These are phyloP conservation scores for Deilephila elpenor DNA, from an alignment of 2,888 invertebrate genomes.

Conservation along the genomic window DNA sequence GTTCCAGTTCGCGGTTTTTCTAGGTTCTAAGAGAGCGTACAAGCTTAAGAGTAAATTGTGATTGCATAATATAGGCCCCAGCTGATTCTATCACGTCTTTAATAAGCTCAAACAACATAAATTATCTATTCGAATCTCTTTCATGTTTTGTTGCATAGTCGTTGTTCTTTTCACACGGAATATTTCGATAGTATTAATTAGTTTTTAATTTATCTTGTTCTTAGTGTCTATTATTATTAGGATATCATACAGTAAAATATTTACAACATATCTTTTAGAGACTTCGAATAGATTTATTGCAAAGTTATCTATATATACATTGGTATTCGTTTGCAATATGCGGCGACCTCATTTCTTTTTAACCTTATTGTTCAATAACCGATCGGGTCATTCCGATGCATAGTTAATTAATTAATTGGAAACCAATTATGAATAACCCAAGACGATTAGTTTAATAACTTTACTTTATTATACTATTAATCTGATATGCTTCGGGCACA, in stretches of 20 bases:
- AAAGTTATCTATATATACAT: conserved; percentile 17
- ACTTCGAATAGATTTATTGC: not conserved
- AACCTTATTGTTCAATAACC: conserved; percentile 29
- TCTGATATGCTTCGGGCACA: not conserved
- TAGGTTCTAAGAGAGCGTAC: conserved; percentile 9
- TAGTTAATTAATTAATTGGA: conserved; percentile 25
- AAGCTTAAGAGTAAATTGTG: conserved; percentile 5
- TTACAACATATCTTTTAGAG: not conserved
- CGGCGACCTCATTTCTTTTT: conserved; percentile 28
- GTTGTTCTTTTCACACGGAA: not conserved
- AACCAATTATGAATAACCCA: conserved; percentile 13
- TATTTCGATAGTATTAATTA: not conserved
- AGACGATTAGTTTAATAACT: not conserved
- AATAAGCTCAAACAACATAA: conserved; percentile 17
- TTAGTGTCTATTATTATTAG: not conserved
- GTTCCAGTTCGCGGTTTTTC: not conserved
- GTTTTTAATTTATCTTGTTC: not conserved
- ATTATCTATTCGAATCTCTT: not conserved
- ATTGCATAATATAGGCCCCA: conserved; percentile 8
- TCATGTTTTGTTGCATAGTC: not conserved
- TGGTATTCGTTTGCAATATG: conserved; percentile 25
- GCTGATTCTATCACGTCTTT: conserved; percentile 8
- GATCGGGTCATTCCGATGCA: conserved; percentile 22
- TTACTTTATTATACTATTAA: not conserved
- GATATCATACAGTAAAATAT: not conserved